Evolutionary conservation across 2,797 vertebrate genomes (phyloP).

Genomic region (Hypotaenidia okinawae): DNA sequence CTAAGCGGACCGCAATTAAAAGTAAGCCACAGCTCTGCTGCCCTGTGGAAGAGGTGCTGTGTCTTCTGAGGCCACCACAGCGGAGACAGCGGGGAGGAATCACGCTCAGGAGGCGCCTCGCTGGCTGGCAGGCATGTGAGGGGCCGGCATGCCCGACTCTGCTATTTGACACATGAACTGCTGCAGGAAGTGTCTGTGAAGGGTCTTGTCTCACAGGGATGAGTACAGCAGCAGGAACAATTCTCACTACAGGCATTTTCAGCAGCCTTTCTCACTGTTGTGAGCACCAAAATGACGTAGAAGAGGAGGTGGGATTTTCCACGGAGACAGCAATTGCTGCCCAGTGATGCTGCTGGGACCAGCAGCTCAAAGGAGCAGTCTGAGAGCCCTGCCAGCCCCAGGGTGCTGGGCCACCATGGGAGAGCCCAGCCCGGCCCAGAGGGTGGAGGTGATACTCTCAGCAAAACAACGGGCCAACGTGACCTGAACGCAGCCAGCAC

Average conservation of each 20-base stretch:
- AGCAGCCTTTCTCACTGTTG: neutral
- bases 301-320: neutral
- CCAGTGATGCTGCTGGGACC: neutral
- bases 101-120: rapidly evolving
- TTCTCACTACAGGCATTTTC: neutral
- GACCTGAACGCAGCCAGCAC: neutral
- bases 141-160: neutral
- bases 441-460: neutral
- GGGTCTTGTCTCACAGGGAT: neutral
- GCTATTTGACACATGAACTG: neutral
- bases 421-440: neutral
- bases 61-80: neutral
- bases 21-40: neutral
- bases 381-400: rapidly evolving
- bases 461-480: neutral
- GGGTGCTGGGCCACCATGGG: neutral
- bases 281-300: neutral
- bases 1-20: neutral
- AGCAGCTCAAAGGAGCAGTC: neutral
- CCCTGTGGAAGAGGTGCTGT: neutral
- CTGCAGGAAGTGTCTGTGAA: neutral
- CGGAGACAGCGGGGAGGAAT: neutral
- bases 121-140: neutral
- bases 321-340: neutral
- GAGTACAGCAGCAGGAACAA: neutral